Conservation (phyloP, 2,797 vertebrate genomes). For the Sebastes miniatus region DNA sequence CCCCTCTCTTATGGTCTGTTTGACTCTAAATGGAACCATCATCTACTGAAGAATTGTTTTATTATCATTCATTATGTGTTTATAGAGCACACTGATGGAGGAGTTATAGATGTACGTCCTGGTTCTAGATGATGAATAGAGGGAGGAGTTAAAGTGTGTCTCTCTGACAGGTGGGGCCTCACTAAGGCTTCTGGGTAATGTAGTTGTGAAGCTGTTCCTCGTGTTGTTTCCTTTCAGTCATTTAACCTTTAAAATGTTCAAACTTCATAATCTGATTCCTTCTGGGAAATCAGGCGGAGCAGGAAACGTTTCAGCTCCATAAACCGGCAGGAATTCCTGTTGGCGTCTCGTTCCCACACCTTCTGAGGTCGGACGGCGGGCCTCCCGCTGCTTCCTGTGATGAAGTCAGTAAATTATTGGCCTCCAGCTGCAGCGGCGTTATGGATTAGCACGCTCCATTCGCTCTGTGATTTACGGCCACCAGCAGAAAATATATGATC, state of each 20-base stretch:
- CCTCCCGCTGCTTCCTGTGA: conserved; percentile 48
- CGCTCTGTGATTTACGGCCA: conserved; percentile 62
- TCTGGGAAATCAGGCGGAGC: not conserved
- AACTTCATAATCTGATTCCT: conserved; percentile 5
- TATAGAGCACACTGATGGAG: no score
- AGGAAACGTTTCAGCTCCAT: conserved; percentile 15
- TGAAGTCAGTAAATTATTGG: conserved; percentile 56
- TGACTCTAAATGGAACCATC: no score
- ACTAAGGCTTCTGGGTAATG: conserved; percentile 21
- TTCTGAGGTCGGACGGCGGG: not conserved
- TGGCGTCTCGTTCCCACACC: conserved; percentile 36
- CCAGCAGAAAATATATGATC: conserved; percentile 47
- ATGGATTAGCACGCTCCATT: conserved; percentile 61
- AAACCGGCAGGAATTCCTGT: conserved; percentile 27
- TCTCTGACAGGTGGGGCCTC: not conserved
- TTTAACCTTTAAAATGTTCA: conserved; percentile 2
- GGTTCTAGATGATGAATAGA: not conserved
- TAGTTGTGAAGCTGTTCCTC: conserved; percentile 1
- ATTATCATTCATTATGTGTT: no score
- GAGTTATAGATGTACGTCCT: not conserved
- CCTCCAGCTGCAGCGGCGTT: conserved; percentile 55
- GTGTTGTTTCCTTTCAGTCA: not conserved
- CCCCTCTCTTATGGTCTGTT: no score
- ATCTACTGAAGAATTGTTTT: no score
- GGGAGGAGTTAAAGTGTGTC: not conserved